phyloP scores from a whole-genome alignment of 2,113 vertebrate genomes.

The Orycteropus afer region DNA sequence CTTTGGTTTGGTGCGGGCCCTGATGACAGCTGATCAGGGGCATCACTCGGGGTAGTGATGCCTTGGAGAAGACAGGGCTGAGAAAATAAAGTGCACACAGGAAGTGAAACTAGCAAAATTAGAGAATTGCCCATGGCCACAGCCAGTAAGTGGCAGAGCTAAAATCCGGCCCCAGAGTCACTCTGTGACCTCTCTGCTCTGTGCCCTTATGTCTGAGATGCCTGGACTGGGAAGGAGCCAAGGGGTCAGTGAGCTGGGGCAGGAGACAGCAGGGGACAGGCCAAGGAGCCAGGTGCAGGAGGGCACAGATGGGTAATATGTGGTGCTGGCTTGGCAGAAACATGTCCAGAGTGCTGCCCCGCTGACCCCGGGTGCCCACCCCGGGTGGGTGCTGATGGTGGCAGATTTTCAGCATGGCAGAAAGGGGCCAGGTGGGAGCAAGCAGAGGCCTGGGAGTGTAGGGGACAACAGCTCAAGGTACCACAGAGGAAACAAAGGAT shows the following conservation, averaged over 20 bases:
- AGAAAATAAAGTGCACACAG: not conserved
- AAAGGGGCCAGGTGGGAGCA: too few relatives aligned
- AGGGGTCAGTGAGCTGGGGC: not conserved
- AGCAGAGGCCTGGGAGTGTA: not conserved
- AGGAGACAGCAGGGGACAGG: not conserved
- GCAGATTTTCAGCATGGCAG: not conserved
- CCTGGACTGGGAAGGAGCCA: too few relatives aligned
- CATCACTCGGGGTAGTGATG: not conserved
- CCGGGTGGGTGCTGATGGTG: not conserved
- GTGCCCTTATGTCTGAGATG: not conserved
- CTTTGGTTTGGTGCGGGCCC: not conserved
- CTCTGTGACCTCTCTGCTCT: rapidly evolving
- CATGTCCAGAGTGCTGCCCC: rapidly evolving
- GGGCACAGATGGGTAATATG: not conserved
- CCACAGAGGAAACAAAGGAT: not conserved
- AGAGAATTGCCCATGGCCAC: not conserved
- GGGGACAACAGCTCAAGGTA: not conserved
- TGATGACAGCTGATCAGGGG: not conserved
- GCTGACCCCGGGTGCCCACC: rapidly evolving
- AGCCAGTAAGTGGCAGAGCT: not conserved
- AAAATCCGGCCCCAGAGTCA: not conserved
- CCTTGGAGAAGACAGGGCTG: not conserved
- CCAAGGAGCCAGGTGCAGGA: not conserved
- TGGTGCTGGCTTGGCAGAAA: not conserved
- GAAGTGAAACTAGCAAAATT: not conserved